phyloP scores from a whole-genome alignment of 2,888 invertebrate species.

The Punctoribates punctum region DNA sequence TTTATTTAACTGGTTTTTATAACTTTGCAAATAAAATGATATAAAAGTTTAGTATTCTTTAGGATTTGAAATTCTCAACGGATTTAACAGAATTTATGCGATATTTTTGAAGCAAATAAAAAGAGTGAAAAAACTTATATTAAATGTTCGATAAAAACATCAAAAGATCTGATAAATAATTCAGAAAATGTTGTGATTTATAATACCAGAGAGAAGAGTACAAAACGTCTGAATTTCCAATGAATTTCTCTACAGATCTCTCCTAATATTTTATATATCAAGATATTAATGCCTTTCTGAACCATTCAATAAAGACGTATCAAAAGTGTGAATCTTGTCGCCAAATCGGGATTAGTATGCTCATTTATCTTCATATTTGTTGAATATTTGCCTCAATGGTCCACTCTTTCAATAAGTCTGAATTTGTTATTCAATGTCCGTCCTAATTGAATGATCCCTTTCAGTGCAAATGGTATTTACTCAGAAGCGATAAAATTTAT shows the following conservation, averaged over 20 bases:
- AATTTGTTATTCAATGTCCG: too few relatives aligned
- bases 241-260: neutral
- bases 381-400: too few relatives aligned
- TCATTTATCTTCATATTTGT: too few relatives aligned
- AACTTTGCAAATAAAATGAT: too few relatives aligned
- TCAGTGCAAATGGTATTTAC: neutral
- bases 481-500: neutral
- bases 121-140: neutral
- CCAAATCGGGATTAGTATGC: too few relatives aligned
- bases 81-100: conserved; percentile 6
- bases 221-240: neutral
- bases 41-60: neutral
- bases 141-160: conserved; percentile 6
- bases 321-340: too few relatives aligned
- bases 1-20: too few relatives aligned
- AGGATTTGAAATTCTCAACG: neutral
- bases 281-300: neutral
- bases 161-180: conserved; percentile 6
- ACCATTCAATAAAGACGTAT: too few relatives aligned
- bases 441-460: too few relatives aligned
- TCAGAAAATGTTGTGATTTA: neutral
- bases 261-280: neutral
- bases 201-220: neutral
- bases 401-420: too few relatives aligned
- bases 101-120: neutral